phyloP scores from a whole-genome alignment of 2,113 vertebrate genomes.

The Lonchura striata region DNA sequence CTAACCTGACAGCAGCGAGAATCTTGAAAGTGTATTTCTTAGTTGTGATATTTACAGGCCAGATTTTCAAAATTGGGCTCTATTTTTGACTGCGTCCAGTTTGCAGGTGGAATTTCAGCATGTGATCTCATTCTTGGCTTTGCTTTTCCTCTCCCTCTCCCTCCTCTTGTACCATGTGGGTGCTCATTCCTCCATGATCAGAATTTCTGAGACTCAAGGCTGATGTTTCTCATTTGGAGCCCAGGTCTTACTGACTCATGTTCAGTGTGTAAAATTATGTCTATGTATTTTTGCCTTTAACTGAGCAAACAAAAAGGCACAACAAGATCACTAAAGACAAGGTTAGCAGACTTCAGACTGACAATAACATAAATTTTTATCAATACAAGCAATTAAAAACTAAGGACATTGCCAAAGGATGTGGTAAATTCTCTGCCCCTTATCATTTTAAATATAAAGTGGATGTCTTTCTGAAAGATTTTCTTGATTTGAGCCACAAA shows the following conservation, averaged over 20 bases:
- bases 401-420: not conserved
- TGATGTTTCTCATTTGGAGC: not conserved
- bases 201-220: not conserved
- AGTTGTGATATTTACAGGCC: not conserved
- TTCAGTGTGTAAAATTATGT: not conserved
- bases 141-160: not conserved
- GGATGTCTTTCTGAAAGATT: not conserved
- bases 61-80: not conserved
- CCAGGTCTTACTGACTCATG: not conserved
- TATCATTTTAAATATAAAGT: not conserved
- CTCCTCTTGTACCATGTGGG: not conserved
- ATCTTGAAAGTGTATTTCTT: not conserved
- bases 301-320: not conserved
- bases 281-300: not conserved
- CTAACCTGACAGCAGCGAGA: not conserved
- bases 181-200: not conserved
- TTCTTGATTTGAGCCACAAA: conserved; percentile 1
- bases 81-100: not conserved
- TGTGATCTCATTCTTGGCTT: not conserved
- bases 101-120: not conserved
- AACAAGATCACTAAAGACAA: not conserved
- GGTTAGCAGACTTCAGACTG: not conserved
- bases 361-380: not conserved
- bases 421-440: not conserved
- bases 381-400: conserved; percentile 5